Evolutionary conservation across 2,888 invertebrate genomes (phyloP), one percentile per base, ranked within the genome.

Genomic region (Ditula angustiorana): DNA sequence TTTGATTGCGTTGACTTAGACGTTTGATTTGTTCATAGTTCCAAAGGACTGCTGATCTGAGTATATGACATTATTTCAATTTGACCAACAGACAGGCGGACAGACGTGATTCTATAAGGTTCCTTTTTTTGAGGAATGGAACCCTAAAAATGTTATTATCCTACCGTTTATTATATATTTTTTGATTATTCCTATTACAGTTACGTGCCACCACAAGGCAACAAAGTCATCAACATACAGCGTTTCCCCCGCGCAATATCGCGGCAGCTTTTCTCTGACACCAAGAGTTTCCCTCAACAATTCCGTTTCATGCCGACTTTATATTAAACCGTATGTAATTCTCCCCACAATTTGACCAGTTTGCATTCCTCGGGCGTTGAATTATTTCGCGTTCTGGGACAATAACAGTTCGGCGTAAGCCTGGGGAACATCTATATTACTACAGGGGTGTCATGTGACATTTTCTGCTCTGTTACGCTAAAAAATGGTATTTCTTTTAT

Each of bases 291-390:
- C 19, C 49, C 50, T 7, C 5, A 23, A 23, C 46, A 46, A 23
- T 46, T 46, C 8, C 23, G 11, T 23, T 46, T 23, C 1, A 23
- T n/a, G 5, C 46, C 46, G n/a, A n/a, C 21, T 30, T 8, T n/a
- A n/a, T 2, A 23, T 26, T 52, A 13, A 23, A 8, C 10, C 44
- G 53, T 35, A 46, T 33, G 46, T 53, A 53, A 61, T 61, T 56
- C 47, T 61, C 47, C 35, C 56, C 35, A 49, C 56, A 37, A 37
- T 62, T 62, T 56, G 56, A 56, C 56, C 61, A 56, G 56, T 55
- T 61, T 46, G 56, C 61, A 62, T 62, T 62, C 61, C 61, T 5
- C 37, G 19, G 13, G n/a, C 11, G 30, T n/a, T n/a, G 37, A 37
- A 26, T 61, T 33, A 33, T 52, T 52, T 55, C 35, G 52, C n/a